phyloP scores from a whole-genome alignment of 2,113 vertebrate species.

The Eptatretus burgeri region DNA sequence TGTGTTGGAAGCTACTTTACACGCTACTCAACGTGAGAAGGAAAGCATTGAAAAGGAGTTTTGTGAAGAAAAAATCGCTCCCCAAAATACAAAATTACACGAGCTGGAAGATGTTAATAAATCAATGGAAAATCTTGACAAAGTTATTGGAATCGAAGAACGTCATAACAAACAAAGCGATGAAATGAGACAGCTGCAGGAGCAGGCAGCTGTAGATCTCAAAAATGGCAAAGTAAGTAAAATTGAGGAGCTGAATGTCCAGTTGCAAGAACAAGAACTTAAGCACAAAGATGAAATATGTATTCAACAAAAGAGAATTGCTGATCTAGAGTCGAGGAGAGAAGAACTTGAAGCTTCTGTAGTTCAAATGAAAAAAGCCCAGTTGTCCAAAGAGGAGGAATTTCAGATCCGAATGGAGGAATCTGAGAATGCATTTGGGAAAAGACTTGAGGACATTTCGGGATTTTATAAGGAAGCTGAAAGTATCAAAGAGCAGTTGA shows the following conservation, averaged over 20 bases:
- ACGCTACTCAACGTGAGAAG: constrained; percentile 10
- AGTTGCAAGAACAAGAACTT: background rate
- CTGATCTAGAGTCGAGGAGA: background rate
- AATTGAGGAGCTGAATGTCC: too few species aligned
- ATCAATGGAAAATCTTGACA: constrained; percentile 13
- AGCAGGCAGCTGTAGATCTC: constrained; percentile 18
- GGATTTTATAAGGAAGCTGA: too few species aligned
- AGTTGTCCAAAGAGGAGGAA: constrained; percentile 19
- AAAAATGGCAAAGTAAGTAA: constrained; percentile 8
- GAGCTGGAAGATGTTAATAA: constrained; percentile 24
- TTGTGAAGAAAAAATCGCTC: constrained; percentile 10
- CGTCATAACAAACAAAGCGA: too few species aligned
- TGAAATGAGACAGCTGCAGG: constrained; percentile 17
- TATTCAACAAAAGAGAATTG: background rate
- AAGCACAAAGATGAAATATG: background rate
- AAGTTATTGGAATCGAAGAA: background rate
- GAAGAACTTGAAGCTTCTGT: background rate
- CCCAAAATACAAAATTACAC: constrained; percentile 12
- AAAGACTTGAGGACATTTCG: too few species aligned
- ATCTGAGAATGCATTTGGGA: constrained; percentile 18
- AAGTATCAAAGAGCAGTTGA: too few species aligned
- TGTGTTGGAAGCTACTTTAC: constrained; percentile 17
- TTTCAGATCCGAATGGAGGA: constrained; percentile 17
- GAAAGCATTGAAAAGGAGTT: constrained; percentile 7
- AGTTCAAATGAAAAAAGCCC: constrained; percentile 12